These are phyloP conservation scores for Ambastaia sidthimunki DNA, from an alignment of 2,797 vertebrate species.

Conservation along the genomic window DNA sequence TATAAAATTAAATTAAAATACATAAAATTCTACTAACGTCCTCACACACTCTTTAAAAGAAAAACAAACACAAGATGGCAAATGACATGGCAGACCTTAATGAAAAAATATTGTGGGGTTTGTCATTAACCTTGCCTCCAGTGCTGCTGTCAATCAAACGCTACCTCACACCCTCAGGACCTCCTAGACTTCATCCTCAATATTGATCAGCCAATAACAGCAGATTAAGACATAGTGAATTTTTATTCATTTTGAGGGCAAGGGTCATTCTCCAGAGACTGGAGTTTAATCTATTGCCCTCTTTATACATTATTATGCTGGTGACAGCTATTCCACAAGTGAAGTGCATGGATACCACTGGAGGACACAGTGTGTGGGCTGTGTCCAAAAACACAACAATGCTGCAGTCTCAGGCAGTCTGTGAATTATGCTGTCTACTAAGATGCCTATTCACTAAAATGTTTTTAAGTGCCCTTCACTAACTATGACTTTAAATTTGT, in stretches of 20 bases:
- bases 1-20: no score
- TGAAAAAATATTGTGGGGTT: not conserved
- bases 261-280: conserved; percentile 22
- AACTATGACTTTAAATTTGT: no score
- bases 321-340: not conserved
- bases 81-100: not conserved
- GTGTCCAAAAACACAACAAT: not conserved
- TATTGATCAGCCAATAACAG: conserved; percentile 37
- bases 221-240: conserved; percentile 35
- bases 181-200: conserved; percentile 10
- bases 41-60: not conserved
- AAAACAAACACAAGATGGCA: not conserved
- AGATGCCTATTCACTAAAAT: not conserved
- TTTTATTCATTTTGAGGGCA: conserved; percentile 40
- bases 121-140: not conserved
- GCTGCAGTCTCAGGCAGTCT: conserved; percentile 1
- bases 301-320: conserved; percentile 29
- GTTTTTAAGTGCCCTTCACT: no score
- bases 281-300: conserved; percentile 25
- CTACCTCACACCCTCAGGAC: conserved; percentile 25
- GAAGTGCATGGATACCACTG: not conserved
- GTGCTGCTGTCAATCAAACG: conserved; percentile 57
- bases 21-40: no score
- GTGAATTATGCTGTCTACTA: not conserved
- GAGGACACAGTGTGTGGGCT: not conserved